phyloP scores from a whole-genome alignment of 2,113 vertebrate species.

The Peromyscus californicus region DNA sequence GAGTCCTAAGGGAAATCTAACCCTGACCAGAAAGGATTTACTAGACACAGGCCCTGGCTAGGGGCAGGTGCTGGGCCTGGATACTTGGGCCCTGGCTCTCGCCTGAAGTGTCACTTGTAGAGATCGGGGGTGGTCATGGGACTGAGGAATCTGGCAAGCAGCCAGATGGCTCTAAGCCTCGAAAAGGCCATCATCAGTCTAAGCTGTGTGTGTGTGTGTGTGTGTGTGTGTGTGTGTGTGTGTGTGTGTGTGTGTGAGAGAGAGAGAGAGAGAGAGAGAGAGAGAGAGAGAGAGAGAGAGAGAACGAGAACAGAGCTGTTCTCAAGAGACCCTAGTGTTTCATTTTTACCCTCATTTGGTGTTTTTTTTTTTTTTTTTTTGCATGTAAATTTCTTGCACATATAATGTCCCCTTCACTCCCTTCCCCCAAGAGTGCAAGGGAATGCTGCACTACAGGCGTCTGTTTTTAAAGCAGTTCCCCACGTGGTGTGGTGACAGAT shows the following conservation, averaged over 20 bases:
- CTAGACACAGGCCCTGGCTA: background rate
- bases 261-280: too few relatives aligned
- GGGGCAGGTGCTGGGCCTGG: background rate
- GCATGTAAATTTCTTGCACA: background rate
- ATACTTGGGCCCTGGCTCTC: background rate
- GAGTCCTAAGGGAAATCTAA: background rate
- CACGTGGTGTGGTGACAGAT: background rate
- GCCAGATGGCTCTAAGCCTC: background rate
- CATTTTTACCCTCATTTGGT: background rate
- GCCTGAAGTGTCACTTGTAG: background rate
- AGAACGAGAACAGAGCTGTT: background rate
- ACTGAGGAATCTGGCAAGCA: background rate
- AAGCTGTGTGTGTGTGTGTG: background rate
- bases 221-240: too few relatives aligned
- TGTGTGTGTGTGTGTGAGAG: too few relatives aligned
- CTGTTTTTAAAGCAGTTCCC: background rate
- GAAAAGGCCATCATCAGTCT: background rate
- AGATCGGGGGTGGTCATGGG: background rate
- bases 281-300: too few relatives aligned
- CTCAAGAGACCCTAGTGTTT: background rate
- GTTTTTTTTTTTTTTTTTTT: background rate
- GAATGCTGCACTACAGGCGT: background rate
- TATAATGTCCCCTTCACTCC: background rate
- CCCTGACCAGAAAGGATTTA: background rate
- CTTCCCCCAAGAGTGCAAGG: background rate